Evolutionary conservation across 2,888 invertebrate species (phyloP).

Genomic region (Fissipunctia ypsillon): DNA sequence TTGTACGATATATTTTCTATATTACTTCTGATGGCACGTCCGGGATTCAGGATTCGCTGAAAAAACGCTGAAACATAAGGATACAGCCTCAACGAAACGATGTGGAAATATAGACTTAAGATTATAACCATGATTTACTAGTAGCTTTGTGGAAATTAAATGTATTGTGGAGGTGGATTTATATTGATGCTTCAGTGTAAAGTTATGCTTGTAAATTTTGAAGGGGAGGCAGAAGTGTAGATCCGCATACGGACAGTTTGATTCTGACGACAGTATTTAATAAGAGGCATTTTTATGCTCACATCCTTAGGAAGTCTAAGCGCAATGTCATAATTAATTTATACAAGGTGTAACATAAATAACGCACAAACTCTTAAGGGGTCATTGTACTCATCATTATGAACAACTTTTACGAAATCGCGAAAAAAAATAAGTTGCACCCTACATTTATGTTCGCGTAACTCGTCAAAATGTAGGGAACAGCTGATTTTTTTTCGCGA

Average conservation of each 20-base stretch:
- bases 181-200: background rate
- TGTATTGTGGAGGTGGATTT: slow-evolving; percentile 18
- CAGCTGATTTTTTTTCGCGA: too few relatives aligned
- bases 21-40: slow-evolving; percentile 55
- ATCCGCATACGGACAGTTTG: background rate
- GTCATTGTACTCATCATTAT: too few relatives aligned
- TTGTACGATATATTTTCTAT: slow-evolving; percentile 52
- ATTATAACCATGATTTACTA: slow-evolving; percentile 45
- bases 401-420: too few relatives aligned
- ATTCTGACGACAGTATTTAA: background rate
- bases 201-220: background rate
- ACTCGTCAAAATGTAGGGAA: too few relatives aligned
- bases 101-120: slow-evolving; percentile 35
- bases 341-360: too few relatives aligned
- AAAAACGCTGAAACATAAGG: slow-evolving; percentile 42
- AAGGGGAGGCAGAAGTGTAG: background rate
- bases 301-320: background rate
- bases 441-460: too few relatives aligned
- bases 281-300: background rate
- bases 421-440: too few relatives aligned
- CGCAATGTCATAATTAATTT: background rate
- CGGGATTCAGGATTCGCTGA: slow-evolving; percentile 38
- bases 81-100: slow-evolving; percentile 25
- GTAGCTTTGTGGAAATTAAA: slow-evolving; percentile 38
- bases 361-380: too few relatives aligned